Base-by-base conservation (phyloP, 1,140 invertebrate genomes). In the Drosophila lini region DNA sequence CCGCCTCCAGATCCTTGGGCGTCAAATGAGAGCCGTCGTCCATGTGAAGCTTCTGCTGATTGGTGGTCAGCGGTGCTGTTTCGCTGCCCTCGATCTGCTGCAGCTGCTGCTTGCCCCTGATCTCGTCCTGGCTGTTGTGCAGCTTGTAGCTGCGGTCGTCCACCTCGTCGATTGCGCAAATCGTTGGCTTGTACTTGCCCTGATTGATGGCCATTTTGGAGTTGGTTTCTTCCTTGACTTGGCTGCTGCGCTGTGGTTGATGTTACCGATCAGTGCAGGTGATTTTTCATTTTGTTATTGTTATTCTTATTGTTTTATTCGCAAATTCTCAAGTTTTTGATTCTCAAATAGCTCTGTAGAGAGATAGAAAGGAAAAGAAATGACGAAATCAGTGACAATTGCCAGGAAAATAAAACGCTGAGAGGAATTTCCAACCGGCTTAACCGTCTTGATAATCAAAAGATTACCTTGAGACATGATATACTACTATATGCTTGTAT, bases 141-240 rank as follows among this genome's bases (percentile, higher is more conserved):
- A 89, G 61, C 52, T 91, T 91, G 15, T 90, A 80, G 44, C 88
- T 91, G 31, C 83, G 90, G 77, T 91, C 90, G 45, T 91, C 90
- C 53, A 91, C 90, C 77, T 91, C 90, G 53, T 91, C 90, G 67
- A 91, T 91, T 58, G 90, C 76, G 57, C 80, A 88, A 25, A 91
- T 84, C 36, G 82, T 90, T 28, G 90, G 90, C 52, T 91, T 91
- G 31, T 91, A 91, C 34, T 91, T 91, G 63, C 90, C 90, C 74
- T 90, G 90, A 80, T 78, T 91, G 38, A 90, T 74, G 57, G 90
- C 82, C 90, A 91, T 91, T 44, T 6, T 53, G 19, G 9, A 9
- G 32, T 15, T 11, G 15, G 11, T 7, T 31, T 42, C 32, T 53
- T 15, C 36, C 22, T 15, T 38, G 19, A 53, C 32, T 32, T 67